Evolutionary conservation across 2,113 vertebrate genomes (phyloP).

Genomic region (Aythya baeri): DNA sequence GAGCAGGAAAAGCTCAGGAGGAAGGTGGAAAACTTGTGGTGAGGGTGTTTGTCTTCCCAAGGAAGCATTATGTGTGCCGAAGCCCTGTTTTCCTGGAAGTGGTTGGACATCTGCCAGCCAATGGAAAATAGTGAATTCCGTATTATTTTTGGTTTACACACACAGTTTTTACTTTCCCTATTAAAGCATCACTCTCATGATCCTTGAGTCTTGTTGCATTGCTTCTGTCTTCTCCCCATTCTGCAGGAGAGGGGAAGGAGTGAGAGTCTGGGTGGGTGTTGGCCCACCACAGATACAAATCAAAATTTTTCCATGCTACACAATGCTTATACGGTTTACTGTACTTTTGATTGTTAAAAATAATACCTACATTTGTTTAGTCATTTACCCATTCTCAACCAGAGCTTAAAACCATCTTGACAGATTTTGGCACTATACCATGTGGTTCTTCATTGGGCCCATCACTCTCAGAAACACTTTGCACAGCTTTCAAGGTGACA

Average conservation of each 20-base stretch:
- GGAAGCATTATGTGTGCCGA: accelerated
- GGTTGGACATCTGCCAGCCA: not conserved
- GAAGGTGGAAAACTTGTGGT: accelerated
- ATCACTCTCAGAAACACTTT: not conserved
- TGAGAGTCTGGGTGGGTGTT: not conserved
- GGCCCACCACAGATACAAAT: not conserved
- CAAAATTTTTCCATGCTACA: not conserved
- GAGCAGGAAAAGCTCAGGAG: accelerated
- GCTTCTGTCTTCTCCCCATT: not conserved
- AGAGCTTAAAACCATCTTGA: not conserved
- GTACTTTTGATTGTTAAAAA: not conserved
- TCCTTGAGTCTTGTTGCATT: not conserved
- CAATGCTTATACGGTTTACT: not conserved
- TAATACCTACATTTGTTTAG: not conserved
- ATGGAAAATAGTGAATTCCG: not conserved
- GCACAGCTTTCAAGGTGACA: not conserved
- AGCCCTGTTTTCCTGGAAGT: not conserved
- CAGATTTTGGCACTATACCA: not conserved
- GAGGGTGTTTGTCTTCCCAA: not conserved
- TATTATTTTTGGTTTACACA: not conserved
- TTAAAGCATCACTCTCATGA: not conserved
- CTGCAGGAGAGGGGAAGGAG: not conserved
- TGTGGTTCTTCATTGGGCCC: not conserved
- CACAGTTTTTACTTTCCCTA: not conserved
- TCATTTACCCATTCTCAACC: not conserved